Evolutionary conservation across 92 coral and sea anemone genomes (phyloP).

Genomic region (Zoanthus sansibaricus): DNA sequence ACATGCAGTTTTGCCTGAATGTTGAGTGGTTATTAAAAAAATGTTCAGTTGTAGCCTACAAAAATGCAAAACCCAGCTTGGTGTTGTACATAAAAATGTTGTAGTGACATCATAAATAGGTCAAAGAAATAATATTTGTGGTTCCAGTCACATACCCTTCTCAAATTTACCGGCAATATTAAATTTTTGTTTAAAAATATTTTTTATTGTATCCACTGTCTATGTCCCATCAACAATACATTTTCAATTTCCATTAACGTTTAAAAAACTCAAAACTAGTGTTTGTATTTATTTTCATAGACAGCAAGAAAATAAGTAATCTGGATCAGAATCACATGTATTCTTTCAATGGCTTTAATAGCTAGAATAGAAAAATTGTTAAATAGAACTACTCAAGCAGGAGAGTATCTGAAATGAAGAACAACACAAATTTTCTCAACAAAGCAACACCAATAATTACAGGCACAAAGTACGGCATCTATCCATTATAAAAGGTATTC

Average conservation of each 20-base stretch:
- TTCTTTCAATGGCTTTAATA: slow-evolving; percentile 1
- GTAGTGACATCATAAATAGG: too few relatives aligned
- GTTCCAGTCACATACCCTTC: too few relatives aligned
- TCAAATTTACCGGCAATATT: neutral
- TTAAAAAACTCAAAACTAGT: neutral
- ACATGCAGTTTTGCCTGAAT: too few relatives aligned
- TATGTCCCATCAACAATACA: neutral
- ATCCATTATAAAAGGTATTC: neutral
- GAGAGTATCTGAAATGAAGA: slow-evolving; percentile 1
- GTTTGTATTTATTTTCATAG: slow-evolving; percentile 1
- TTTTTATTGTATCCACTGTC: slow-evolving; percentile 1
- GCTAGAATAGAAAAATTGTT: neutral
- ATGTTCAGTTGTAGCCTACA: too few relatives aligned
- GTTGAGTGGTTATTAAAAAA: too few relatives aligned
- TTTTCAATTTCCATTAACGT: neutral
- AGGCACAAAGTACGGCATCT: neutral
- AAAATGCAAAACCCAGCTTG: too few relatives aligned
- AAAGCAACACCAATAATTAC: neutral
- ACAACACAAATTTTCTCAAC: neutral
- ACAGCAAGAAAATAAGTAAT: slow-evolving; percentile 1
- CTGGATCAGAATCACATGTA: slow-evolving; percentile 3
- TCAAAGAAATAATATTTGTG: too few relatives aligned
- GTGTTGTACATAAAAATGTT: too few relatives aligned
- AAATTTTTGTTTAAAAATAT: neutral
- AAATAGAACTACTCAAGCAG: neutral